Percentiles rank a stretch among this genome's conserved stretches.
Evolutionary conservation across 2,797 vertebrate species (phyloP).

Genomic region (Macropus fuliginosus): DNA sequence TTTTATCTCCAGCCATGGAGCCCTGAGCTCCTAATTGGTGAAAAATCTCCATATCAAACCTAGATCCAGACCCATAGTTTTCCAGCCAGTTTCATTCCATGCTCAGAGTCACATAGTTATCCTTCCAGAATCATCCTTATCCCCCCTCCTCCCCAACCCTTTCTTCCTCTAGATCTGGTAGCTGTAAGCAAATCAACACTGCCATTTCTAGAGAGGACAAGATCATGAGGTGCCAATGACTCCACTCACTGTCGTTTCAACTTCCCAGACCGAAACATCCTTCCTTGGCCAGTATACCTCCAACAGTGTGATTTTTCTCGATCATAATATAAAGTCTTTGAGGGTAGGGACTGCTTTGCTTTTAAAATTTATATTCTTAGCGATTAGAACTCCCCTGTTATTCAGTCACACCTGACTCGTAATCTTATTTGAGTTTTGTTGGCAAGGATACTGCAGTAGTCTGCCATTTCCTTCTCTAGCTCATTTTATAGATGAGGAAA

Average conservation of each 20-base stretch:
- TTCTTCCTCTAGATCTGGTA: not conserved
- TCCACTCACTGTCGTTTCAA: not conserved
- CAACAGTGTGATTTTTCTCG: not conserved
- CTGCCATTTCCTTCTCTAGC: too few species aligned
- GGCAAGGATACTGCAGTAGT: too few species aligned
- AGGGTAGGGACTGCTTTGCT: fast-evolving
- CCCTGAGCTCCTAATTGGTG: not conserved
- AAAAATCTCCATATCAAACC: not conserved
- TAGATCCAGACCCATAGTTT: not conserved
- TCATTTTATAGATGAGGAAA: too few species aligned
- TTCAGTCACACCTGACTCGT: too few species aligned
- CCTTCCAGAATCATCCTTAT: not conserved
- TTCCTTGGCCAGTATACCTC: too few species aligned
- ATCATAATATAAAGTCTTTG: not conserved
- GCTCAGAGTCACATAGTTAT: not conserved
- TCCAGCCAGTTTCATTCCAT: not conserved
- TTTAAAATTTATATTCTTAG: not conserved
- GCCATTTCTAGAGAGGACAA: not conserved
- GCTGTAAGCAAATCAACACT: not conserved
- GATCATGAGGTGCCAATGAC: not conserved
- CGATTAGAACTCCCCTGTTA: not conserved
- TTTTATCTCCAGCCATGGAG: not conserved
- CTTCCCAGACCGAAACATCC: too few species aligned
- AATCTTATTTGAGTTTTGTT: too few species aligned
- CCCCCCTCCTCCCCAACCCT: not conserved